Percentiles rank a stretch among this genome's conserved stretches.
Evolutionary conservation across 2,113 vertebrate species (phyloP).

Genomic region (Melanerpes aurifrons): DNA sequence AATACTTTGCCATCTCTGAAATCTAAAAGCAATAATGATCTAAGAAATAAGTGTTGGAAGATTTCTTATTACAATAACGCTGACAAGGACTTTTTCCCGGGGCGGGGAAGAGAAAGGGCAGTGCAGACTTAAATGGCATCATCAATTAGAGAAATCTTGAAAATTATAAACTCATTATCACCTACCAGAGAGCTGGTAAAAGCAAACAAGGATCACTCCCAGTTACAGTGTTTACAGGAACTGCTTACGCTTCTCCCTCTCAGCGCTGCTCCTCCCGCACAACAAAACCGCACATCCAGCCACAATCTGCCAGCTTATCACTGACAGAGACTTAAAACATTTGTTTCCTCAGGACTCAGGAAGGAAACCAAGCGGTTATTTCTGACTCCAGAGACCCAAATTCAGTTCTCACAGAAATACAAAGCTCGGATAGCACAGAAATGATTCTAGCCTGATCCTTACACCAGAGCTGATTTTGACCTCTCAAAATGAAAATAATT

Average conservation of each 20-base stretch:
- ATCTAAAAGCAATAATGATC: background rate
- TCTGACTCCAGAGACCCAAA: background rate
- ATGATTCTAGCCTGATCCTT: background rate
- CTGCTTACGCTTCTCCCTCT: background rate
- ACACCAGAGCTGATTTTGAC: background rate
- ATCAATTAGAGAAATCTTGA: slow-evolving; percentile 42
- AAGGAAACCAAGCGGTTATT: background rate
- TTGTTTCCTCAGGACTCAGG: background rate
- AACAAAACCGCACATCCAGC: background rate
- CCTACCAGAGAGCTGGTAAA: slow-evolving; percentile 19
- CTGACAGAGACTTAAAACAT: background rate
- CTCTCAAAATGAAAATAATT: background rate
- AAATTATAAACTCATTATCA: slow-evolving; percentile 45
- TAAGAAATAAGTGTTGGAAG: background rate
- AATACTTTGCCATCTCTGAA: slow-evolving; percentile 29
- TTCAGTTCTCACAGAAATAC: background rate
- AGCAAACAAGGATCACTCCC: background rate
- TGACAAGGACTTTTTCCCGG: slow-evolving; percentile 22
- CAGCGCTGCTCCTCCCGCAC: background rate
- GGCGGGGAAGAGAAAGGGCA: background rate
- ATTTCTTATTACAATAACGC: background rate
- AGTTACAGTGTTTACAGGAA: background rate
- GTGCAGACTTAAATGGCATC: background rate
- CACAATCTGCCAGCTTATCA: background rate
- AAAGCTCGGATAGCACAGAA: background rate